Evolutionary conservation across 2,888 invertebrate species (phyloP), one percentile per base, ranked within the genome.

Genomic region (Troglohyphantes excavatus): DNA sequence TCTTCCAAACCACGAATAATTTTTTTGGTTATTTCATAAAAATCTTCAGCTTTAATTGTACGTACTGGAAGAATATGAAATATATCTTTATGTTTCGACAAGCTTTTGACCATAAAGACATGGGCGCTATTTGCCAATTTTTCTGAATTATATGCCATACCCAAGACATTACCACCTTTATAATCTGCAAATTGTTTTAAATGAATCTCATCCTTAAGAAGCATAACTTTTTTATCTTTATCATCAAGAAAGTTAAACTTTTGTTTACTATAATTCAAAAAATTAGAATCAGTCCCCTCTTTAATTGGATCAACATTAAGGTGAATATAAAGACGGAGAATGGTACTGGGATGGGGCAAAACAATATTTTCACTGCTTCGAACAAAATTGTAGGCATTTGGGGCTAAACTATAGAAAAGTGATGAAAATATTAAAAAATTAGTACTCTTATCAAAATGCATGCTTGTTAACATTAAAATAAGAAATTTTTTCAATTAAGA

Each of bases 101-200:
- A n/a, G 11, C 65, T 65, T 26, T 65, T 65, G 9, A 65, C 19
- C 65, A 65, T 65, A 23, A 65, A 65, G 9, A 65, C 65, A 23
- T 65, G 19, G 26, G 65, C 65, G 19, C 65, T 65, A 11, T 65
- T 65, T n/a, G 65, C 65, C 19, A 65, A 65, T 23, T 65, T 19
- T 65, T 65, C 65, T 5, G 65, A 65, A 65, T 65, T 65, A 23
- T 65, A 65, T 65, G 65, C 65, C 65, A 65, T 65, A 65, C 65
- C 65, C 65, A 65, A 65, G 65, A 21, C 39, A 39, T 39, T 39
- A 9, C 39, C 39, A 39, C 39, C 9, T 39, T 39, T 39, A 9
- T 39, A 39, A 65, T 65, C 65, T 21, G 19, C 19, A 65, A 65
- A 65, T 65, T 65, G 65, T 11, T 65, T 65, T 23, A 65, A 65